These are phyloP conservation scores for Epinotia nisella DNA, from an alignment of 2,888 invertebrate species.

Conservation along the genomic window DNA sequence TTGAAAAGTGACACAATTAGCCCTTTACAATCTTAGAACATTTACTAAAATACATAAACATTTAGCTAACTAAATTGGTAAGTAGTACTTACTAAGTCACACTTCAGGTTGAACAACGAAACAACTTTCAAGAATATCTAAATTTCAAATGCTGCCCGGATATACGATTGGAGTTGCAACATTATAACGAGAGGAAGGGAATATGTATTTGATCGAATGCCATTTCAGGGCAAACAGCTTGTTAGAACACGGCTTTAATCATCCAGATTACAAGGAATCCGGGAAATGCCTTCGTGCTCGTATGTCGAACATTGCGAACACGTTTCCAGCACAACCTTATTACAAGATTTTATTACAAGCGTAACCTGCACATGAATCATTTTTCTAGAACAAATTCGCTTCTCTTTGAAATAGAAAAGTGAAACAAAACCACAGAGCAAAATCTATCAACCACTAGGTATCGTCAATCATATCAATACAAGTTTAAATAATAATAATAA, in stretches of 20 bases:
- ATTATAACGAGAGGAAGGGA: conserved; percentile 44
- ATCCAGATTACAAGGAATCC: conserved; percentile 36
- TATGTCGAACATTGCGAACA: background rate
- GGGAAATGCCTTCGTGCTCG: conserved; percentile 32
- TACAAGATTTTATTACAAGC: no score
- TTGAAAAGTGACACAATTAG: no score
- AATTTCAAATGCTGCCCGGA: conserved; percentile 37
- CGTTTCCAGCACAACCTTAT: background rate
- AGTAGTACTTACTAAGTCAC: background rate
- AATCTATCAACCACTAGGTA: no score
- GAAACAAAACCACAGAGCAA: no score
- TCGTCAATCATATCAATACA: no score
- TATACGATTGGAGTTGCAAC: conserved; percentile 34
- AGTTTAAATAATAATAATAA: no score
- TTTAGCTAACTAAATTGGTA: no score
- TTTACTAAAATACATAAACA: no score
- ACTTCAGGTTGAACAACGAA: conserved; percentile 18
- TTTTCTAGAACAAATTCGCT: no score
- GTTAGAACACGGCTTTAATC: conserved; percentile 39
- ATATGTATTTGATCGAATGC: conserved; percentile 39
- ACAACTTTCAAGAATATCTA: conserved; percentile 18
- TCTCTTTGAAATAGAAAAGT: no score
- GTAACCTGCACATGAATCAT: no score
- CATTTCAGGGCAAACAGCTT: conserved; percentile 38
- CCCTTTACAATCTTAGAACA: no score